These are phyloP conservation scores for Epizoanthus ramosus DNA, from an alignment of 92 coral and sea anemone genomes.

Conservation along the genomic window DNA sequence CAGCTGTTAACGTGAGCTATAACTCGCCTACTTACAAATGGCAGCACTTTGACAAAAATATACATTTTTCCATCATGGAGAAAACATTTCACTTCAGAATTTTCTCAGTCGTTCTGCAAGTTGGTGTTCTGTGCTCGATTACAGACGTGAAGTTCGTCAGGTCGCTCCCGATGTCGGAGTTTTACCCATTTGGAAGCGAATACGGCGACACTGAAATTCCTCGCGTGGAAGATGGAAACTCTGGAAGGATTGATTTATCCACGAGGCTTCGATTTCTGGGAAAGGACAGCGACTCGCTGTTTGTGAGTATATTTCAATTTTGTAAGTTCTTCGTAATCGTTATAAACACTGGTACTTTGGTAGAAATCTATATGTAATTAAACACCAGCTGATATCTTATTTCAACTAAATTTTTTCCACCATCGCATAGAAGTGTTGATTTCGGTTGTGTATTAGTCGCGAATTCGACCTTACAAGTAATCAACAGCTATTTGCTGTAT, in stretches of 20 bases:
- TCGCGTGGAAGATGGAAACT: slow-evolving; percentile 20
- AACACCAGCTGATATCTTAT: neutral
- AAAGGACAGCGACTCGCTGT: slow-evolving; percentile 18
- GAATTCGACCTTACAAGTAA: neutral
- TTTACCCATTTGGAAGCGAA: slow-evolving; percentile 29
- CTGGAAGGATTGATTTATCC: slow-evolving; percentile 14
- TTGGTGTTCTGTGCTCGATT: neutral
- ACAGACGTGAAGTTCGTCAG: neutral
- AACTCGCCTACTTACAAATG: neutral
- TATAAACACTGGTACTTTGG: neutral
- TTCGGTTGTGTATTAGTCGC: neutral
- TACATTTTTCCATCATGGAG: neutral
- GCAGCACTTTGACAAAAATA: neutral
- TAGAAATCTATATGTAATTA: neutral
- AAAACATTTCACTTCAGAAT: neutral
- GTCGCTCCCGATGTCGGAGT: slow-evolving; percentile 16
- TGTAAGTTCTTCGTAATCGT: neutral
- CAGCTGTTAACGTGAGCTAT: neutral
- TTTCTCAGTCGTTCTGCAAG: neutral
- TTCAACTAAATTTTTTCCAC: neutral
- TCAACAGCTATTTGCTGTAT: neutral
- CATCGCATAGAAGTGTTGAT: neutral
- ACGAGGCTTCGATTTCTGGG: slow-evolving; percentile 27
- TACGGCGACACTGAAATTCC: slow-evolving; percentile 6
- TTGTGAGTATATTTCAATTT: slow-evolving; percentile 15